Base-by-base conservation (phyloP, 1,140 invertebrate genomes). In the Drosophila arizonae region DNA sequence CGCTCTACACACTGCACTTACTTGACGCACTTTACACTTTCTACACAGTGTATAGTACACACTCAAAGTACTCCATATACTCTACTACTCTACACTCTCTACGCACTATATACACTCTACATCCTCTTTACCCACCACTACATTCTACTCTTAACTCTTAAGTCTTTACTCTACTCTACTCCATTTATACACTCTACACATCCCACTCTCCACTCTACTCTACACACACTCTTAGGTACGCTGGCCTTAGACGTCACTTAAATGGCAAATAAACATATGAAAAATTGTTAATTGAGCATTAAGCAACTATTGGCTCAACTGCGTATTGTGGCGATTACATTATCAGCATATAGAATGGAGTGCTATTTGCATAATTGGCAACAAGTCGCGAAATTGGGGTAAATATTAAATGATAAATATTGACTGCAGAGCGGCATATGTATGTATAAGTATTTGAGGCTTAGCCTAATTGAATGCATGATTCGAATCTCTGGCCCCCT, bases 331-430 rank as follows among this genome's bases (percentile, higher is more conserved):
- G 52, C 46, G 21, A 48, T 48, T 15, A 5, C 26, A n/a, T 52
- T 52, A 52, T 52, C 50, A 52, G 26, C 24, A 13, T 39, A 39
- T 8, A 39, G 36, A 39, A 39, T 39, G 10, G 36, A 39, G 36
- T 39, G 11, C 11, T 39, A 11, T 48, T 79, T 28, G 50, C 24
- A n/a, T 67, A 79, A 82, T 82, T 84, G 76, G 60, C 63, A 73
- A 79, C 64, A 69, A 43, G 72, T 62, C 81, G 55, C 73, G 69
- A 72, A 79, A 66, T 45, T 58, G 41, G 41, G 57, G 64, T 63
- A 80, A 85, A 84, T 85, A 84, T 84, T 72, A 28, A 56, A 60
- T 30, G n/a, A 15, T 13, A 68, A 54, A 45, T 61, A 61, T 43
- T 33, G 24, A 26, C 36, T 17, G 39, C 13, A 17, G 24, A 26